Percentiles rank a stretch among this genome's conserved stretches.
Conservation (phyloP, 1,140 invertebrate genomes). For the Octopus bimaculoides region DNA sequence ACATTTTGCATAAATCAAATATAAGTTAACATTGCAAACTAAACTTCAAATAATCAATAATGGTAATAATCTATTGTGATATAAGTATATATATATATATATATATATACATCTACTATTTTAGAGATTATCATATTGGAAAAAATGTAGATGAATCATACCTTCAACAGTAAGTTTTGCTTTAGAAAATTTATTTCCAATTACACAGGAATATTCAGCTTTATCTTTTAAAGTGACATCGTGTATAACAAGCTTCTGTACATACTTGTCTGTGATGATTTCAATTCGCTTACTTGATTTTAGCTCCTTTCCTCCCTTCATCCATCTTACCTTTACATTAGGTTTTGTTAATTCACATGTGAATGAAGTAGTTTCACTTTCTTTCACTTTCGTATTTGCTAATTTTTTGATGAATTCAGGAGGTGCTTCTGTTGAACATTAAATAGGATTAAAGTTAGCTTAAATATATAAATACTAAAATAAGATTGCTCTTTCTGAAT, state of each 20-base stretch:
- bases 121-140: too few species aligned
- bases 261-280: slow-evolving; percentile 29
- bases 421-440: slow-evolving; percentile 57
- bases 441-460: not conserved
- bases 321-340: slow-evolving; percentile 38
- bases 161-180: slow-evolving; percentile 48
- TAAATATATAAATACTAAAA: too few species aligned
- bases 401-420: slow-evolving; percentile 95
- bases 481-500: too few species aligned
- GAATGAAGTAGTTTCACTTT: slow-evolving; percentile 89
- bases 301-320: slow-evolving; percentile 34
- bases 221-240: slow-evolving; percentile 36
- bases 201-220: slow-evolving; percentile 32
- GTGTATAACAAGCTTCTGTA: slow-evolving; percentile 35
- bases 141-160: slow-evolving; percentile 19
- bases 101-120: too few species aligned
- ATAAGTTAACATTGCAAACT: too few species aligned
- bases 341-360: slow-evolving; percentile 65
- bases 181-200: slow-evolving; percentile 38
- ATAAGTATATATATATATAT: too few species aligned
- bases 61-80: too few species aligned
- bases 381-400: slow-evolving; percentile 84
- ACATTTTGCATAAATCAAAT: too few species aligned
- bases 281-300: slow-evolving; percentile 26
- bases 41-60: too few species aligned